These are phyloP conservation scores for Sceloporus undulatus DNA, from an alignment of 2,113 vertebrate genomes.

Conservation along the genomic window DNA sequence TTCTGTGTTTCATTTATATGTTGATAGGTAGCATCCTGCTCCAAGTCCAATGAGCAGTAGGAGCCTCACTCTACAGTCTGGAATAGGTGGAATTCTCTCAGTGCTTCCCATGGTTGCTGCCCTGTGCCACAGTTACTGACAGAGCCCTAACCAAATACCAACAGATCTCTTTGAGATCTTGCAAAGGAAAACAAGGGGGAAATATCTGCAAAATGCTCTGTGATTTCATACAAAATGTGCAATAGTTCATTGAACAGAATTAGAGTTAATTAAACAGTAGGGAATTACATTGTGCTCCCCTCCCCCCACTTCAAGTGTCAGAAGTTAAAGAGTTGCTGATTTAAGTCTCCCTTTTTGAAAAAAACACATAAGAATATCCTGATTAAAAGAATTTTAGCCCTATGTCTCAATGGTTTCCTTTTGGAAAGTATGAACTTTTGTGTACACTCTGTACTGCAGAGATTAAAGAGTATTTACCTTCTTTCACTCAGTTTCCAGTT, in stretches of 20 bases:
- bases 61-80: background rate
- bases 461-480: background rate
- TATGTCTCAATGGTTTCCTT: background rate
- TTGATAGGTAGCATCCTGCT: background rate
- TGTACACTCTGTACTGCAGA: background rate
- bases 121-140: background rate
- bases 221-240: constrained; percentile 16
- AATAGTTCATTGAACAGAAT: background rate
- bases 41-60: too few relatives aligned
- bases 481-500: background rate
- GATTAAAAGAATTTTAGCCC: background rate
- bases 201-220: background rate
- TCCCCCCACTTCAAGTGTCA: background rate
- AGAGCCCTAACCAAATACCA: background rate
- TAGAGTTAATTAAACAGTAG: constrained; percentile 17
- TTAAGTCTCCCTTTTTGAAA: background rate
- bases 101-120: background rate
- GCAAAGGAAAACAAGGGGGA: background rate
- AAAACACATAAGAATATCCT: background rate
- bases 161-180: background rate
- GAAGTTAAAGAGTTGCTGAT: background rate
- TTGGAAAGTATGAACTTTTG: background rate
- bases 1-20: background rate
- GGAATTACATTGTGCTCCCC: constrained; percentile 1
- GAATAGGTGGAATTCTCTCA: background rate